Evolutionary conservation across 2,797 vertebrate species (phyloP).

Genomic region (Trematocara caparti): DNA sequence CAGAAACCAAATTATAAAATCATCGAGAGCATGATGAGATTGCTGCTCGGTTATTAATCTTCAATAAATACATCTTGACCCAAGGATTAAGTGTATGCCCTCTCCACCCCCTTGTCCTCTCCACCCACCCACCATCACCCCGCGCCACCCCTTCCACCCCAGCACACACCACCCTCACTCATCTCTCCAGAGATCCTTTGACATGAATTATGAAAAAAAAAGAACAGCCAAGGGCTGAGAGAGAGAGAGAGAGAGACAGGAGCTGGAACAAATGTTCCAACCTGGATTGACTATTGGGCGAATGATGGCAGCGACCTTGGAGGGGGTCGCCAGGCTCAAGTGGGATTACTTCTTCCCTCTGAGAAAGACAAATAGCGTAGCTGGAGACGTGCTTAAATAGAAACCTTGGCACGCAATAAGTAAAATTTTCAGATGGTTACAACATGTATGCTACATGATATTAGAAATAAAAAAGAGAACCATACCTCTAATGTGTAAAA

Average conservation of each 20-base stretch:
- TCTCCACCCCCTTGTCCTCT: slow-evolving; percentile 63
- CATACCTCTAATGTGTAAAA: background rate
- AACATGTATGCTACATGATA: background rate
- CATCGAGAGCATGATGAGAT: slow-evolving; percentile 83
- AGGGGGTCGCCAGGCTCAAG: slow-evolving; percentile 1
- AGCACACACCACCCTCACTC: slow-evolving; percentile 40
- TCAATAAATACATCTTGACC: slow-evolving; percentile 85
- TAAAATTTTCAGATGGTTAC: background rate
- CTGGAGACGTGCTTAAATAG: slow-evolving; percentile 2
- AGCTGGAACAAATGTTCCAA: slow-evolving; percentile 51
- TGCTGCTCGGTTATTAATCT: slow-evolving; percentile 83
- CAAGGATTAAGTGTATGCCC: slow-evolving; percentile 77
- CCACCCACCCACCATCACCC: slow-evolving; percentile 34
- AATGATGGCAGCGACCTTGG: slow-evolving; percentile 45
- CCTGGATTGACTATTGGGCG: slow-evolving; percentile 37
- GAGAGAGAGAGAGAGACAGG: slow-evolving; percentile 18
- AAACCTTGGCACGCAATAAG: background rate
- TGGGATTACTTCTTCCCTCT: slow-evolving; percentile 34
- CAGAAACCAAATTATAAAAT: slow-evolving; percentile 80
- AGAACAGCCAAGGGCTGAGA: slow-evolving; percentile 48
- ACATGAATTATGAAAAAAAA: slow-evolving; percentile 75
- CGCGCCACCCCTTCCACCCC: background rate
- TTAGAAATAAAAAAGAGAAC: background rate
- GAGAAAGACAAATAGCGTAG: slow-evolving; percentile 25
- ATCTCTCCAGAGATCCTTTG: slow-evolving; percentile 66